Evolutionary conservation across 2,888 invertebrate species (phyloP).

Genomic region (Pheosia gnoma): DNA sequence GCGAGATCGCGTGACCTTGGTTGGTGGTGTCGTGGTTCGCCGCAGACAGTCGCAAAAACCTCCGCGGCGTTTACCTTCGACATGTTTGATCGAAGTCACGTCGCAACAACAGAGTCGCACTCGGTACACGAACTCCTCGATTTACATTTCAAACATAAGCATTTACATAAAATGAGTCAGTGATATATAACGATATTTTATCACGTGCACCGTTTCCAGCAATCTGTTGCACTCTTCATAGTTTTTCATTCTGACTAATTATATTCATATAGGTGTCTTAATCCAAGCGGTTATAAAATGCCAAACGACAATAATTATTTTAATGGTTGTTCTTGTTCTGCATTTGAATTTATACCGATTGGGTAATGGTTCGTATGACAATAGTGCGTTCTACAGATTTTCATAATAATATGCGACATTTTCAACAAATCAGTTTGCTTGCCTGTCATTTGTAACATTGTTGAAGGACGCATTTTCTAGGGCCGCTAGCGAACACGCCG

Average conservation of each 20-base stretch:
- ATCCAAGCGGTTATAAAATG: no score
- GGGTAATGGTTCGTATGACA: no score
- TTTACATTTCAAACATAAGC: constrained; percentile 19
- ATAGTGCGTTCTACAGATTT: constrained; percentile 9
- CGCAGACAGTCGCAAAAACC: constrained; percentile 64
- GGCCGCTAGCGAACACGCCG: constrained; percentile 12
- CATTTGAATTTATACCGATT: no score
- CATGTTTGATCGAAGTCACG: constrained; percentile 54
- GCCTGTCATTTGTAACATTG: constrained; percentile 51
- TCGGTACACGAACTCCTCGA: constrained; percentile 28
- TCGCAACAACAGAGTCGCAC: constrained; percentile 18
- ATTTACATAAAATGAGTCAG: constrained; percentile 18
- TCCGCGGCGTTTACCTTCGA: constrained; percentile 58
- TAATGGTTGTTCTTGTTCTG: no score
- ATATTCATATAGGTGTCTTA: no score
- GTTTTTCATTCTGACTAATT: no score
- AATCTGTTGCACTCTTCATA: neutral
- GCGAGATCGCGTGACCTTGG: constrained; percentile 65
- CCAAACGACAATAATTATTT: no score
- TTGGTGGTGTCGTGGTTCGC: constrained; percentile 64
- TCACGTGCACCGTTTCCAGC: neutral
- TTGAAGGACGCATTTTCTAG: constrained; percentile 55
- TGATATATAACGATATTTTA: constrained; percentile 4
- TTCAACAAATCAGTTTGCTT: constrained; percentile 46
- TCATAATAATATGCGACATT: constrained; percentile 33